phyloP scores from a whole-genome alignment of 2,797 vertebrate species.

The Acipenser transmontanus region DNA sequence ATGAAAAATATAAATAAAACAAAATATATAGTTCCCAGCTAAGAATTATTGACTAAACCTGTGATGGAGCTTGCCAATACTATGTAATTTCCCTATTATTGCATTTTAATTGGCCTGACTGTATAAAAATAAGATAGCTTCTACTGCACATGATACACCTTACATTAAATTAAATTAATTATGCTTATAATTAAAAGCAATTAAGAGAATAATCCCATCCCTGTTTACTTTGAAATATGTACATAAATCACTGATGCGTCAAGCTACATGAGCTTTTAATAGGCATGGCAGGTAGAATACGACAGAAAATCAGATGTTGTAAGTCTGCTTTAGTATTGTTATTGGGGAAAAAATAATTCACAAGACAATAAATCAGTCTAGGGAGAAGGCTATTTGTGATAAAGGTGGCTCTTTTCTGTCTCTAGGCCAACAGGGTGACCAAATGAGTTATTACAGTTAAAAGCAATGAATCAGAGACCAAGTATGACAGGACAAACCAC shows the following conservation, averaged over 20 bases:
- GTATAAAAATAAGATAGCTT: constrained; percentile 27
- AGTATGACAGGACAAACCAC: constrained; percentile 3
- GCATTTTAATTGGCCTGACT: constrained; percentile 53
- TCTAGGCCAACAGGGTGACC: background rate
- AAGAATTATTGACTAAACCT: background rate
- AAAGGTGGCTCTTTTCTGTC: background rate
- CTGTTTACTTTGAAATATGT: constrained; percentile 32
- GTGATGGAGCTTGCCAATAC: constrained; percentile 29
- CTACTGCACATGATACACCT: background rate
- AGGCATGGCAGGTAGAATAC: too few species aligned
- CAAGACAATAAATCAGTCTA: too few species aligned
- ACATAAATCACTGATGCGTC: constrained; percentile 50
- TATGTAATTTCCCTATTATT: constrained; percentile 53
- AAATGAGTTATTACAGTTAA: constrained; percentile 1
- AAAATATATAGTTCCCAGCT: background rate
- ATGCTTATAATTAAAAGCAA: background rate
- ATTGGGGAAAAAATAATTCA: too few species aligned
- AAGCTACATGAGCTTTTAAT: too few species aligned
- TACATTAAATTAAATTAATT: background rate
- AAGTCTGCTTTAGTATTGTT: too few species aligned
- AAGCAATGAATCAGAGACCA: constrained; percentile 11
- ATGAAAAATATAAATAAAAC: background rate
- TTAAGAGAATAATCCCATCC: background rate
- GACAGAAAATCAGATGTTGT: too few species aligned
- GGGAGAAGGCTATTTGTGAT: too few species aligned